Conservation (phyloP, 1,140 invertebrate genomes). For the Riptortus pedestris region DNA sequence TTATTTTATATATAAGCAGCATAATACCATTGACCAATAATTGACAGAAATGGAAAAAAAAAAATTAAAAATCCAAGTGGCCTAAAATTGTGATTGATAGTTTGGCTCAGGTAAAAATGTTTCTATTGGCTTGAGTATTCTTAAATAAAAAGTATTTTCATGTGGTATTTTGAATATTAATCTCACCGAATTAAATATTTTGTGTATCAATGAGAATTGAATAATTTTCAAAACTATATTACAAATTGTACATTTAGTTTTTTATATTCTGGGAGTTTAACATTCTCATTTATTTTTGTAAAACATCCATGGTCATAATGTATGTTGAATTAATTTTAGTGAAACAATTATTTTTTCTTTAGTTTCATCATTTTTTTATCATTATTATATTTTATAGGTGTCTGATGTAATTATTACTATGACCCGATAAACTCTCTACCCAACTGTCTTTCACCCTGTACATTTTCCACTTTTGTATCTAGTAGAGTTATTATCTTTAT, state of each 20-base stretch:
- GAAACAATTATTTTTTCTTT: slow-evolving; percentile 9
- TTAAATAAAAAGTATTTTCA: slow-evolving; percentile 13
- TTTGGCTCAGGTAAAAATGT: slow-evolving; percentile 24
- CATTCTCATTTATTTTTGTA: neutral
- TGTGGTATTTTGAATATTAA: slow-evolving; percentile 17
- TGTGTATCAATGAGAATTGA: neutral
- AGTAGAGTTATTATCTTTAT: slow-evolving; percentile 23
- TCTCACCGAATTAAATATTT: slow-evolving; percentile 14
- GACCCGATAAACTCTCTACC: slow-evolving; percentile 26
- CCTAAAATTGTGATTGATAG: slow-evolving; percentile 22
- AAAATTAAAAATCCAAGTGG: neutral
- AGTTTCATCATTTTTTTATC: neutral
- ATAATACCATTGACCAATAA: slow-evolving; percentile 15
- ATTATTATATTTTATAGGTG: slow-evolving; percentile 23
- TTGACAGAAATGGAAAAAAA: slow-evolving; percentile 7
- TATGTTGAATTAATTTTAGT: slow-evolving; percentile 14
- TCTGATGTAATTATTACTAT: slow-evolving; percentile 23
- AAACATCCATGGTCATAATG: neutral
- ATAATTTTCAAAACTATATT: slow-evolving; percentile 1
- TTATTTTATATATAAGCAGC: slow-evolving; percentile 18
- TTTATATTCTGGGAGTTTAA: neutral
- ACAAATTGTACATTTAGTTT: slow-evolving; percentile 7
- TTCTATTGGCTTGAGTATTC: slow-evolving; percentile 8
- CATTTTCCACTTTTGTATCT: slow-evolving; percentile 24
- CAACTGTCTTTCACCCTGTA: slow-evolving; percentile 29